Percentiles rank a stretch among this genome's conserved stretches.
phyloP scores from a whole-genome alignment of 64 coral and sea anemone genomes.

The Montipora sp. region DNA sequence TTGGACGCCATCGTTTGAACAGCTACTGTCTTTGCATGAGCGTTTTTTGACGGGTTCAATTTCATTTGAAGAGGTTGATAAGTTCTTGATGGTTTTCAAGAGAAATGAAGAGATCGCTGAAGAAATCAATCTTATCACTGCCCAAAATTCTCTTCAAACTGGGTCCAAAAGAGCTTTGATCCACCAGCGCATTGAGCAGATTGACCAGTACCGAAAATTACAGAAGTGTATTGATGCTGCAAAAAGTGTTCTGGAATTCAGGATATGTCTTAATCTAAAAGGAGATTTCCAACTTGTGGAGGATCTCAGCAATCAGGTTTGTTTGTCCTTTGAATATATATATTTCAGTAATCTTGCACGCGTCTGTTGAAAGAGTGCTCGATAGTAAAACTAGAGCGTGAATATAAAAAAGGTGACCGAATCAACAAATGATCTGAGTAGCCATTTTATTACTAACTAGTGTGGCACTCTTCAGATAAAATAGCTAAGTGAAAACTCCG shows the following conservation, averaged over 20 bases:
- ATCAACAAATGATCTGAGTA: too few relatives aligned
- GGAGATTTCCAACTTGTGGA: conserved; percentile 47
- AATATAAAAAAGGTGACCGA: too few relatives aligned
- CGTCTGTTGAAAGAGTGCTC: too few relatives aligned
- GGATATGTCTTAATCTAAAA: background rate
- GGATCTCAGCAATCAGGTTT: conserved; percentile 26
- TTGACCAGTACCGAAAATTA: conserved; percentile 34
- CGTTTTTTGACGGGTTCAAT: conserved; percentile 6
- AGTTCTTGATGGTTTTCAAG: conserved; percentile 31
- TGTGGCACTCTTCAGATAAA: too few relatives aligned
- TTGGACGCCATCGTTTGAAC: conserved; percentile 33
- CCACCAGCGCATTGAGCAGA: conserved; percentile 1
- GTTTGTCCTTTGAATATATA: background rate
- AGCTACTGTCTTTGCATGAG: background rate
- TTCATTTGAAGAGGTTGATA: conserved; percentile 47
- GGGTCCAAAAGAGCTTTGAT: background rate
- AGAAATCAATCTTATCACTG: conserved; percentile 33
- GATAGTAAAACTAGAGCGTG: too few relatives aligned
- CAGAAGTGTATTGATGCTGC: conserved; percentile 30
- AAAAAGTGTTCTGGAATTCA: conserved; percentile 45
- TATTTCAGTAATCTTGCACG: background rate
- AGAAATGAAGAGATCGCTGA: background rate
- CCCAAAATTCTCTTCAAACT: background rate
- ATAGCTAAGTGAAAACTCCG: too few relatives aligned
- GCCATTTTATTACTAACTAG: too few relatives aligned